Base-by-base conservation (phyloP, 2,797 vertebrate species). In the Picus viridis region DNA sequence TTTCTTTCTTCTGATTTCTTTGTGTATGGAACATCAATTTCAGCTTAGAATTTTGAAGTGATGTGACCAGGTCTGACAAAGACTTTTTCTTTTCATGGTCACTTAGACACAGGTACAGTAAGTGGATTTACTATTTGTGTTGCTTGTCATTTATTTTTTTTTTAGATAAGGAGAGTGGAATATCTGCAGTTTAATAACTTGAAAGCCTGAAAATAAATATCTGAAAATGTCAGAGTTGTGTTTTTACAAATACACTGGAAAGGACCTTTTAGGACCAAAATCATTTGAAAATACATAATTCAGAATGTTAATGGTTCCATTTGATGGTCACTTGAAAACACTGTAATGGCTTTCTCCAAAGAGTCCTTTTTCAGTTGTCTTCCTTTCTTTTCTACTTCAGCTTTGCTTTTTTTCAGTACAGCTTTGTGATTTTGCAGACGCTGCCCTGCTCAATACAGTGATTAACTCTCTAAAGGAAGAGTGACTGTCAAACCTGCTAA, bases 201-300 rank as follows among this genome's bases (percentile, higher is more conserved):
- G 91, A 94, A 95, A 96, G 94, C 83, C 72, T 94, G 64, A 85
- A 93, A 95, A 91, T 92, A 30, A 86, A 56, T 86, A 86, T 78
- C 74, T 83, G 49, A 83, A 89, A 62, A 65, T 82, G 58, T 47
- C 59, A 34, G n/a, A 79, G 51, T 53, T 62, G 6, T 83, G 27
- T 65, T 86, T 47, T 62, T 63, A 71, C 26, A 89, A 59, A 86
- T 83, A 56, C 10, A 53, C 56, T 45, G 47, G 74, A 77, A 96
- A 82, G 6, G 11, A 64, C 51, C 29, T 76, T 73, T 88, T 71
- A 64, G 71, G 71, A 71, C 53, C 86, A 88, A 94, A 93, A 72
- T 59, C 0, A 0, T 75, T 93, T 63, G 51, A 92, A 93, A 95
- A 83, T 63, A 83, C 29, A 16, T 84, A 93, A 83, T 84, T 67